phyloP scores from a whole-genome alignment of 2,113 vertebrate species.

The Emydura subglobosa region DNA sequence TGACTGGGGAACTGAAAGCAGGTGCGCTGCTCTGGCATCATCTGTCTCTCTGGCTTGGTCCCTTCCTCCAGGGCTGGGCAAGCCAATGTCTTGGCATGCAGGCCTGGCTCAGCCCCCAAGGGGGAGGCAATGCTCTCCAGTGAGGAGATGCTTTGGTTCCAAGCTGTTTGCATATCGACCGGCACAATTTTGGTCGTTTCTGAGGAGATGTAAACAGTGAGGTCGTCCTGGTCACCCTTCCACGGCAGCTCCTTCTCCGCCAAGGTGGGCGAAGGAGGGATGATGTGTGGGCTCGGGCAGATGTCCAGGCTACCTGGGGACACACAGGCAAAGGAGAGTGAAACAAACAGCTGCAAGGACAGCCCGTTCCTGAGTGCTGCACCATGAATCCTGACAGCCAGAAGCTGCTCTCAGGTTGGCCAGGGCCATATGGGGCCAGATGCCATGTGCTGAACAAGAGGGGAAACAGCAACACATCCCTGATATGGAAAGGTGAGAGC shows the following conservation, averaged over 20 bases:
- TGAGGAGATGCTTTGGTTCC: slow-evolving; percentile 98
- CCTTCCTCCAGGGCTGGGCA: slow-evolving; percentile 76
- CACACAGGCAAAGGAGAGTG: slow-evolving; percentile 6
- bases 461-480: not conserved
- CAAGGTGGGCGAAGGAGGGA: slow-evolving; percentile 82
- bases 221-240: slow-evolving; percentile 88
- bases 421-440: not conserved
- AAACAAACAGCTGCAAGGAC: not conserved
- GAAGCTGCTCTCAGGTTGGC: not conserved
- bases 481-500: not conserved
- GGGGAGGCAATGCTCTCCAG: slow-evolving; percentile 94
- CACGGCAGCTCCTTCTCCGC: slow-evolving; percentile 91
- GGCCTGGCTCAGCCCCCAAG: slow-evolving; percentile 73
- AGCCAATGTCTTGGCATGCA: slow-evolving; percentile 73
- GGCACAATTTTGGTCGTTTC: slow-evolving; percentile 97
- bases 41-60: slow-evolving; percentile 64
- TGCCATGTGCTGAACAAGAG: not conserved
- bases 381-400: too few relatives aligned
- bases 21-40: slow-evolving; percentile 59
- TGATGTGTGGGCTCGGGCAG: slow-evolving; percentile 84
- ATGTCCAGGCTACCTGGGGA: slow-evolving; percentile 82
- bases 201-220: slow-evolving; percentile 90
- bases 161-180: slow-evolving; percentile 92
- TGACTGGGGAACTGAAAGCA: slow-evolving; percentile 83
- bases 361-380: too few relatives aligned